These are phyloP conservation scores for Panurus biarmicus DNA, from an alignment of 2,113 vertebrate species.

Conservation along the genomic window DNA sequence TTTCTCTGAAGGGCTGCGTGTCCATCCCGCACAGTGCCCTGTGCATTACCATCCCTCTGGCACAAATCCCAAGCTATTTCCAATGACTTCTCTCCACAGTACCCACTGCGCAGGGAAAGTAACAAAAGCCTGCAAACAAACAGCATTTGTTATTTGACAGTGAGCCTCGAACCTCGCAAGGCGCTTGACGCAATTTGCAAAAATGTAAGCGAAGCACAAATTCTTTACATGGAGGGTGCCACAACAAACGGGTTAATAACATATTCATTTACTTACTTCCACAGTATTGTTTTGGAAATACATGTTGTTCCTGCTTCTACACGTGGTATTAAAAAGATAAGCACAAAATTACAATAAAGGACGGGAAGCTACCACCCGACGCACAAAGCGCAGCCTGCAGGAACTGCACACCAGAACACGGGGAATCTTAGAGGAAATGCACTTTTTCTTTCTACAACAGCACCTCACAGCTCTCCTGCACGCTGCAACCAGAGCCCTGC, in stretches of 20 bases:
- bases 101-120: not conserved
- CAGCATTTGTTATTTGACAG: not conserved
- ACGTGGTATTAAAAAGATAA: not conserved
- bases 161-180: accelerated
- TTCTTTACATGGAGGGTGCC: not conserved
- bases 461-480: accelerated
- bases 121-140: not conserved
- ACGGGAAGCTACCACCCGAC: too few relatives aligned
- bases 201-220: accelerated
- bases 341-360: not conserved
- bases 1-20: not conserved
- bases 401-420: not conserved
- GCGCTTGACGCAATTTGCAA: accelerated
- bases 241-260: not conserved
- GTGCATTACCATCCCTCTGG: not conserved
- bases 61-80: not conserved
- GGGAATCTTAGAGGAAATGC: not conserved
- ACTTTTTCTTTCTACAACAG: not conserved
- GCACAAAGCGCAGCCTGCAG: accelerated
- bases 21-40: not conserved
- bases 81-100: not conserved
- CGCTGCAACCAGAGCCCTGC: not conserved
- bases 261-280: not conserved
- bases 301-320: not conserved
- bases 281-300: not conserved